Conservation (phyloP, 2,797 vertebrate genomes). For the Helostoma temminkii region DNA sequence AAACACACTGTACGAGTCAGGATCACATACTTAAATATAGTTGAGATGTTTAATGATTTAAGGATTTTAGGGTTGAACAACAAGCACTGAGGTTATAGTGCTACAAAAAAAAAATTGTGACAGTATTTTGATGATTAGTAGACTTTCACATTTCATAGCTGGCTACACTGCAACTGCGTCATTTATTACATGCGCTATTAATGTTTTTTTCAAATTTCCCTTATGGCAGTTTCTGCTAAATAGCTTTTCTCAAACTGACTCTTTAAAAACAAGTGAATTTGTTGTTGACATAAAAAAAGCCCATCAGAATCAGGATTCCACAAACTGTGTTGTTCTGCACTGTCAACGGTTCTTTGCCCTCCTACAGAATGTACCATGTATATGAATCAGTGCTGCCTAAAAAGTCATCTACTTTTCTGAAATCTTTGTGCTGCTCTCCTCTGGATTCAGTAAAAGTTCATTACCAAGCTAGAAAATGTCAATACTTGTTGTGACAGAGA, state of each 20-base stretch:
- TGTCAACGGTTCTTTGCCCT: constrained; percentile 7
- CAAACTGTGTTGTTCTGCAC: background rate
- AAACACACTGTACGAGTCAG: no score
- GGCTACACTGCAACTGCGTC: background rate
- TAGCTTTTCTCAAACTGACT: constrained; percentile 1
- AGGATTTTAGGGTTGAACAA: background rate
- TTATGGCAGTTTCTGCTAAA: background rate
- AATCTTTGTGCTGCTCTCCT: background rate
- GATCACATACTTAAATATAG: no score
- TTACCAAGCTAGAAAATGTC: constrained; percentile 16
- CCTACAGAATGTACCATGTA: background rate
- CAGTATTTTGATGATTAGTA: background rate
- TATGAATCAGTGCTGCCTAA: background rate
- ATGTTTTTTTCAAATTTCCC: background rate
- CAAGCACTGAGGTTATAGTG: background rate
- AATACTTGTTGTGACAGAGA: constrained; percentile 26
- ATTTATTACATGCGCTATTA: constrained; percentile 1
- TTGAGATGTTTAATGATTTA: no score
- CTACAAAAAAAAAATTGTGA: background rate
- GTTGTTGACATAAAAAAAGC: background rate
- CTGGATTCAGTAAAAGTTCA: constrained; percentile 14
- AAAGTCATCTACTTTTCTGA: background rate
- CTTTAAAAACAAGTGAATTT: background rate
- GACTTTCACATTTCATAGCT: background rate
- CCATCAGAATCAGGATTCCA: no score